Evolutionary conservation across 1,140 invertebrate species (phyloP).

Genomic region (Hydropsyche tenuis): DNA sequence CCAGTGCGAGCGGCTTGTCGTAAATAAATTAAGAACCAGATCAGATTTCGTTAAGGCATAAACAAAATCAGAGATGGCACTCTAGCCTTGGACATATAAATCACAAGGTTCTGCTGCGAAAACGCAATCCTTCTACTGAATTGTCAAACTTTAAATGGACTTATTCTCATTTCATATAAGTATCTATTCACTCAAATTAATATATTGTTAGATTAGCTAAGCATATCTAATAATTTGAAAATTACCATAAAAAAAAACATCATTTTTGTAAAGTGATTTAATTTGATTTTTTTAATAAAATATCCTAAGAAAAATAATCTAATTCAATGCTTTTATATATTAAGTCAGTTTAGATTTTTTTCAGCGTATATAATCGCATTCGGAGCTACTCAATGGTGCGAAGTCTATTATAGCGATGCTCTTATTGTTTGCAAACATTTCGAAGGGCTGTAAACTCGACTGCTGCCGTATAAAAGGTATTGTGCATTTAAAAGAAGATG

Average conservation of each 20-base stretch:
- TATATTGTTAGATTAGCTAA: too few species aligned
- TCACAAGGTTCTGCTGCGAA: slow-evolving; percentile 5
- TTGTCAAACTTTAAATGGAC: slow-evolving; percentile 1
- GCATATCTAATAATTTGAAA: too few species aligned
- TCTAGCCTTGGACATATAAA: slow-evolving; percentile 42
- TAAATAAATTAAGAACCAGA: slow-evolving; percentile 48
- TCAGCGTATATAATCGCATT: slow-evolving; percentile 22
- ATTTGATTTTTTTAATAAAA: too few species aligned
- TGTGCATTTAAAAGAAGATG: slow-evolving; percentile 37
- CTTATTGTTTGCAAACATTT: slow-evolving; percentile 49
- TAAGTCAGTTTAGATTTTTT: not conserved
- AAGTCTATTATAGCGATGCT: slow-evolving; percentile 45
- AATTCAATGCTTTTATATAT: too few species aligned
- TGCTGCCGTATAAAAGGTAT: slow-evolving; percentile 39
- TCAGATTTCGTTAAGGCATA: slow-evolving; percentile 49
- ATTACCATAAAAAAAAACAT: too few species aligned
- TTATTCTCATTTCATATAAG: not conserved
- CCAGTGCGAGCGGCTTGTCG: slow-evolving; percentile 25
- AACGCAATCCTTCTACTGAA: too few species aligned
- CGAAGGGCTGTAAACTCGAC: slow-evolving; percentile 48
- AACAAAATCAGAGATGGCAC: slow-evolving; percentile 49
- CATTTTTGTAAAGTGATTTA: too few species aligned
- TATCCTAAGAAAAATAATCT: too few species aligned
- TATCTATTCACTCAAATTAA: too few species aligned
- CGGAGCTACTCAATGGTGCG: slow-evolving; percentile 45